Conservation (phyloP, 2,113 vertebrate genomes). For the Delphinapterus leucas region DNA sequence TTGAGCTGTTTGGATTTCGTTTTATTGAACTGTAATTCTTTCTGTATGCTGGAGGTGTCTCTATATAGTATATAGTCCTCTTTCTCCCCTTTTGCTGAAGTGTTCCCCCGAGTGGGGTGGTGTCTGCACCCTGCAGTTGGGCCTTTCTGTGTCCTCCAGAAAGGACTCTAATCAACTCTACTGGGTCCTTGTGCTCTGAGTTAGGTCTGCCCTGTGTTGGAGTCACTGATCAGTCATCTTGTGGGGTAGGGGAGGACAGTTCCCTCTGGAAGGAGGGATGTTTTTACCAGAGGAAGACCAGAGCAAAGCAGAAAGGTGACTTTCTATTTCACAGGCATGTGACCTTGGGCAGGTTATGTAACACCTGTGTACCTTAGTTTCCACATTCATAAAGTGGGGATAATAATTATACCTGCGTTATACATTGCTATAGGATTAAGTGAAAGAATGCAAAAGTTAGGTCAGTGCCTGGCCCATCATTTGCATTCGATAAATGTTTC, state of each 20-base stretch:
- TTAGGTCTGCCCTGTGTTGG: not conserved
- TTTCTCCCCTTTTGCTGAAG: not conserved
- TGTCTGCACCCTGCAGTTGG: not conserved
- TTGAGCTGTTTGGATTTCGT: not conserved
- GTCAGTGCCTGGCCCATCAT: not conserved
- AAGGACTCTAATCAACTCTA: not conserved
- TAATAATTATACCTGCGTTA: not conserved
- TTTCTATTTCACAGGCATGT: not conserved
- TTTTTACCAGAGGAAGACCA: not conserved
- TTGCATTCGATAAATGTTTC: not conserved
- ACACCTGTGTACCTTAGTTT: not conserved
- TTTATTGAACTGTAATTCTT: not conserved
- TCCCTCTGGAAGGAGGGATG: not conserved
- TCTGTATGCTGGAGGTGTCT: not conserved
- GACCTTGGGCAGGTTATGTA: not conserved
- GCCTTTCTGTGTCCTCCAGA: not conserved
- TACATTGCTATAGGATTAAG: not conserved
- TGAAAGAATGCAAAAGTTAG: not conserved
- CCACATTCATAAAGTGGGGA: not conserved
- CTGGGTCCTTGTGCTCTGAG: not conserved
- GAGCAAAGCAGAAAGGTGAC: not conserved
- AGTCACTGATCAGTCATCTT: not conserved
- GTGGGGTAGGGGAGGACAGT: not conserved
- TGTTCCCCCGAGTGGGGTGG: not conserved
- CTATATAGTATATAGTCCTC: not conserved